phyloP scores from a whole-genome alignment of 2,888 invertebrate genomes.

The Megaustenia siamemsis region DNA sequence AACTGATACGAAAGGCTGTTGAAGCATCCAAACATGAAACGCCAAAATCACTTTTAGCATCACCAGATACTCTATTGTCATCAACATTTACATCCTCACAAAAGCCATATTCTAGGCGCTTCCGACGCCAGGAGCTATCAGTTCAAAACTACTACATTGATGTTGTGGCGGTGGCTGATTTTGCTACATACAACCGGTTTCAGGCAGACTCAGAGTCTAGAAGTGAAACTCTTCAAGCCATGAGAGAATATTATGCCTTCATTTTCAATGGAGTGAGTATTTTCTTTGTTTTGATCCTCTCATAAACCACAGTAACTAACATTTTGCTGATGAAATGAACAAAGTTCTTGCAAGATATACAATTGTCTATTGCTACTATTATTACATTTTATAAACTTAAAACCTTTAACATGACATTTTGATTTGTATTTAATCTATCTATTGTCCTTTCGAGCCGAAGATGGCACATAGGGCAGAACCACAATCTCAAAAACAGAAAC shows the following conservation, averaged over 20 bases:
- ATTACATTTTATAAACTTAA: too few species aligned
- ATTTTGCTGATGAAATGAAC: too few species aligned
- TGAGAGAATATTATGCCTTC: conserved; percentile 52
- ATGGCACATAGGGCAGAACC: too few species aligned
- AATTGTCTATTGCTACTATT: too few species aligned
- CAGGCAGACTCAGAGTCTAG: background rate
- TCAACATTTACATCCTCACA: background rate
- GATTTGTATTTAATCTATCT: too few species aligned
- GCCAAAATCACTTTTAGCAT: background rate
- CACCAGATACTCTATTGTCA: background rate
- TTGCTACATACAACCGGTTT: conserved; percentile 31
- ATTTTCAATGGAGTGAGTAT: conserved; percentile 48
- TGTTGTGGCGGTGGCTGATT: conserved; percentile 45
- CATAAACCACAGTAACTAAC: too few species aligned
- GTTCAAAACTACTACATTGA: conserved; percentile 37
- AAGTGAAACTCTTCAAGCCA: conserved; percentile 24
- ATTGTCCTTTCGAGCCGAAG: too few species aligned
- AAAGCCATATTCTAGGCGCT: background rate
- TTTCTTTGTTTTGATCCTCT: background rate
- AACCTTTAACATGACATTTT: too few species aligned
- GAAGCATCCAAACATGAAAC: background rate
- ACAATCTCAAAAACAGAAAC: too few species aligned
- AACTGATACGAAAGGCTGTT: background rate
- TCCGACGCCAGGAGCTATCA: background rate
- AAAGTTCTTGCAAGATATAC: too few species aligned